These are phyloP conservation scores for Sylvia atricapilla DNA, from an alignment of 2,113 vertebrate species.

Conservation along the genomic window DNA sequence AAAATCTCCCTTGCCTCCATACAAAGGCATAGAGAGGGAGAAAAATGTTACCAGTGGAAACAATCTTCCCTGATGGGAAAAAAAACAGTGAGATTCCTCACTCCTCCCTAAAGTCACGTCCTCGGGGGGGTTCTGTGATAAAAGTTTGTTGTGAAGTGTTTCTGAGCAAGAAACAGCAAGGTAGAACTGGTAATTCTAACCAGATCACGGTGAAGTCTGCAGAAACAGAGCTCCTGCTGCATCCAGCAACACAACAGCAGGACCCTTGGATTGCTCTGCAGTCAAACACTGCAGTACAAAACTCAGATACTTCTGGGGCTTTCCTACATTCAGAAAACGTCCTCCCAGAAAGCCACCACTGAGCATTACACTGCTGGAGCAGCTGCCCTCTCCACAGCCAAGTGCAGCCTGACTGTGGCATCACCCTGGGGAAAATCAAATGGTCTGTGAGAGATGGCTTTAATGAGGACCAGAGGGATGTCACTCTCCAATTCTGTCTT, in stretches of 20 bases:
- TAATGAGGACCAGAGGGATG: not conserved
- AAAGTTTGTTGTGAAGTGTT: not conserved
- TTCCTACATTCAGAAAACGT: not conserved
- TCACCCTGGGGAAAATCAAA: not conserved
- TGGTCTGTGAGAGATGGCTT: not conserved
- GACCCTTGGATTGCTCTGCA: not conserved
- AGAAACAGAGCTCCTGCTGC: not conserved
- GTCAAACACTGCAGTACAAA: not conserved
- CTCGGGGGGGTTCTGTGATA: not conserved
- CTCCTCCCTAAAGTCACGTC: not conserved
- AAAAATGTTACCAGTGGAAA: conserved; percentile 7
- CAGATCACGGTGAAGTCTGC: not conserved
- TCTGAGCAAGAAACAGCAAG: not conserved
- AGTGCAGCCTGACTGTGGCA: not conserved
- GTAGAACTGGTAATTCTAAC: not conserved
- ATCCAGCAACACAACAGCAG: not conserved
- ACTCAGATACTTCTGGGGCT: not conserved
- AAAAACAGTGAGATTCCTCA: not conserved
- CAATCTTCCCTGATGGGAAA: not conserved
- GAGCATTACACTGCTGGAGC: not conserved
- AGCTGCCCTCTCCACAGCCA: not conserved
- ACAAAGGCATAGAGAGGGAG: conserved; percentile 23
- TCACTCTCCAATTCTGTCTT: not conserved
- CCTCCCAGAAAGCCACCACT: not conserved
- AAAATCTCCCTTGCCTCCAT: conserved; percentile 15